Evolutionary conservation across 2,797 vertebrate species (phyloP), one percentile per base, ranked within the genome.

Genomic region (Pseudotriccus pelzelni): DNA sequence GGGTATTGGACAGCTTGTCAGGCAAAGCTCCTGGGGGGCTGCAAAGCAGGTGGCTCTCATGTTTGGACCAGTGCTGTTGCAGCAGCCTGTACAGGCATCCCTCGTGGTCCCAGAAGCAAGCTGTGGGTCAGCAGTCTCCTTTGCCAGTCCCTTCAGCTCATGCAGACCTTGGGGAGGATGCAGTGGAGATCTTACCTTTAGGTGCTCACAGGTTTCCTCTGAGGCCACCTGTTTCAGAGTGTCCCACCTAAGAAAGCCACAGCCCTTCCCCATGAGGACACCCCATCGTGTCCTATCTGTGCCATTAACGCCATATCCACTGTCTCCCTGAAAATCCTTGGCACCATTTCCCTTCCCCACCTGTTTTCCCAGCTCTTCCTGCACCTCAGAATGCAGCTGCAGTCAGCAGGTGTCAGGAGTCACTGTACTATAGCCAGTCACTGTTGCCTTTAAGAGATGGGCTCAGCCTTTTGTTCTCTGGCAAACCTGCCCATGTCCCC

Each of bases 101-200:
- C 3, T 6, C 12, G 13, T 30, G 52, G 21, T 41, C 64, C 52
- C 0, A 0, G 49, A 77, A 52, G 52, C 0, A 1, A 66, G 60
- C 22, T 75, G 14, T 22, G 44, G 44, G 32, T 52, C 10, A 1
- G 7, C 47, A 67, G 25, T 9, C 5, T 56, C n/a, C 23, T 85
- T 37, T 77, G 41, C 11, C n/a, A 25, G 25, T 34, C n/a, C 17
- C 32, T 37, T 59, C 11, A 11, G 62, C 67, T 76, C 2, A 0
- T 46, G 39, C 23, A 80, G 52, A 11, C 32, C 28, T 2, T 10
- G 49, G 27, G 36, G 37, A 84, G 23, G 32, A 46, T 24, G 27
- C 66, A 84, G 62, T 1, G 1, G 27, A 62, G 76, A 47, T 52
- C 37, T 56, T 47, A 43, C 32, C 53, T 59, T n/a, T 25, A 27